Evolutionary conservation across 2,888 invertebrate species (phyloP).

Genomic region (Nineta flava): DNA sequence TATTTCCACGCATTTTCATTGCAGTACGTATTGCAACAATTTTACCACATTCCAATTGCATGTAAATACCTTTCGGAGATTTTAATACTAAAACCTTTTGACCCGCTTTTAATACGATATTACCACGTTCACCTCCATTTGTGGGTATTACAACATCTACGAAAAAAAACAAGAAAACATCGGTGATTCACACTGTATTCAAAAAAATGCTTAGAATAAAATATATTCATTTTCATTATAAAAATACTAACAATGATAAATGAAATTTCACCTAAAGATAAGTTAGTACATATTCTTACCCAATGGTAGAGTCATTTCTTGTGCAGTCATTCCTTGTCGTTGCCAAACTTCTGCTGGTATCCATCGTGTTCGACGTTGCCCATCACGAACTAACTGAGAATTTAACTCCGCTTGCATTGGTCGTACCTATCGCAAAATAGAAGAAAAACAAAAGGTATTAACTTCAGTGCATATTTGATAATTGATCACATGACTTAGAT

Average conservation of each 20-base stretch:
- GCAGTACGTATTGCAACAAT: slow-evolving; percentile 82
- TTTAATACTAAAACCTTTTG: slow-evolving; percentile 89
- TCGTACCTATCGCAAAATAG: slow-evolving; percentile 34
- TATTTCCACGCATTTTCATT: slow-evolving; percentile 45
- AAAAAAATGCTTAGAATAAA: slow-evolving; percentile 5
- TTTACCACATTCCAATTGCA: slow-evolving; percentile 87
- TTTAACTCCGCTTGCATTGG: slow-evolving; percentile 58
- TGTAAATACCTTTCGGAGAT: slow-evolving; percentile 90
- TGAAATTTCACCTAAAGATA: not conserved
- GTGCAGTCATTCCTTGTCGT: slow-evolving; percentile 85
- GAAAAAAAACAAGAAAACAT: slow-evolving; percentile 13
- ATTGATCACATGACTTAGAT: slow-evolving; percentile 18
- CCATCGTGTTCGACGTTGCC: slow-evolving; percentile 36
- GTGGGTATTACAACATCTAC: slow-evolving; percentile 86
- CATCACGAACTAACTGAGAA: slow-evolving; percentile 17
- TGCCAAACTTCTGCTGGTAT: slow-evolving; percentile 86
- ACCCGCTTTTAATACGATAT: slow-evolving; percentile 82
- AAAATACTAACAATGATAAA: not conserved
- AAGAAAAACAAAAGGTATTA: not conserved
- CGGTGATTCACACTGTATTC: slow-evolving; percentile 1
- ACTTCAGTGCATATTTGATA: not conserved
- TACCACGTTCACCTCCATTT: slow-evolving; percentile 75
- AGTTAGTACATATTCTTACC: too few relatives aligned
- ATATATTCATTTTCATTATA: slow-evolving; percentile 2
- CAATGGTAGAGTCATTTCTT: slow-evolving; percentile 83